Evolutionary conservation across 2,113 vertebrate species (phyloP), one percentile per base, ranked within the genome.

Genomic region (Alectura lathami): DNA sequence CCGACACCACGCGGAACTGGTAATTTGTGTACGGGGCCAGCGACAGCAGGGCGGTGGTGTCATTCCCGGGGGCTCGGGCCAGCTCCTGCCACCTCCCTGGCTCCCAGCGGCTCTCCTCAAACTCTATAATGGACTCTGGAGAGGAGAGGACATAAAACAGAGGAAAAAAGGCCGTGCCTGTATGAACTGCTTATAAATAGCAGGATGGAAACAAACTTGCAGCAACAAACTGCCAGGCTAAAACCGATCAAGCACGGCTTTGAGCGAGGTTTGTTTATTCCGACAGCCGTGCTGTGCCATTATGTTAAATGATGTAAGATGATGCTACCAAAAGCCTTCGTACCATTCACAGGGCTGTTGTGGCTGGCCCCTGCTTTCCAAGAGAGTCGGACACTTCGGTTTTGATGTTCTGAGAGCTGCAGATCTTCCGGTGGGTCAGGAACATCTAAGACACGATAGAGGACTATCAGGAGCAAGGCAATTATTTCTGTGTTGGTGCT

Each of bases 111-210:
- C 96, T 98, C 76, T 99, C 99, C 89, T 99, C 99, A 42, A 98
- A 99, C 94, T 99, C 98, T 17, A 99, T 96, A 38, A 99, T 97
- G 7, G 99, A 99, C 75, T 99, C 99, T 99, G 88, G 13, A 38
- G 57, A 24, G 3, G 60, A 67, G 54, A 89, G 73, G 9, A 32
- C 42, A 45, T 2, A 17, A 43, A 53, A n/a, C 0, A 36, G 53
- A 48, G 10, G 4, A 4, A 74, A 80, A 56, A 56, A 38, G 8
- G 34, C 63, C 80, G 56, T 62, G 42, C 3, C 9, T 18, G 8
- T 60, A 10, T 24, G 34, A 94, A 62, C 0, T 1, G 26, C 51
- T 66, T 42, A 34, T 26, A 22, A 70, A 68, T 4, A 48, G 13
- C 29, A n/a, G 2, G 21, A 23, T 68, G 47, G 77, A 79, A 81